Evolutionary conservation across 2,888 invertebrate species (phyloP).

Genomic region (Suillia variegata): DNA sequence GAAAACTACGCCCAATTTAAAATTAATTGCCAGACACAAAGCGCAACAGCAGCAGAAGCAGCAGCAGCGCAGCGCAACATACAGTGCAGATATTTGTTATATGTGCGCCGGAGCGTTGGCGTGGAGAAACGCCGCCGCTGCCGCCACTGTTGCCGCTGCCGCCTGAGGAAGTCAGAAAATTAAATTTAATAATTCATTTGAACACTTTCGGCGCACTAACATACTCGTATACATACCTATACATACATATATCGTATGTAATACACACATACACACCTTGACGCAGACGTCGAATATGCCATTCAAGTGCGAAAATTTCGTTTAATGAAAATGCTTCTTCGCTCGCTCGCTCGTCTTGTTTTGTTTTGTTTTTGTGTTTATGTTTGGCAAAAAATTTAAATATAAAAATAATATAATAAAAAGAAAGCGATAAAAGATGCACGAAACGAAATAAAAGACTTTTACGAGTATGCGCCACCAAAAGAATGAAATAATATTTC

Average conservation of each 20-base stretch:
- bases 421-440: no score
- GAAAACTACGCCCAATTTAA: slow-evolving; percentile 55
- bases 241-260: no score
- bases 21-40: slow-evolving; percentile 58
- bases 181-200: slow-evolving; percentile 58
- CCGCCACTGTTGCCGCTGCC: slow-evolving; percentile 24
- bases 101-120: not conserved
- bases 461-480: no score
- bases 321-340: slow-evolving; percentile 23
- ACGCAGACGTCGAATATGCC: not conserved
- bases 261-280: not conserved
- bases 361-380: no score
- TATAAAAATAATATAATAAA: no score
- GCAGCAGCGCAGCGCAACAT: not conserved
- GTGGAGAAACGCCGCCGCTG: not conserved
- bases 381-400: no score
- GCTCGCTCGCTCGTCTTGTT: no score
- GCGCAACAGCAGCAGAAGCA: not conserved
- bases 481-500: no score
- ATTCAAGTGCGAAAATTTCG: slow-evolving; percentile 19
- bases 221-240: slow-evolving; percentile 22
- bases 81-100: no score
- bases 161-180: slow-evolving; percentile 50
- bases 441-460: no score
- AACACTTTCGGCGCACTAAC: slow-evolving; percentile 29